These are phyloP conservation scores for Siphamia tubifer DNA, from an alignment of 2,113 vertebrate genomes.

Conservation along the genomic window DNA sequence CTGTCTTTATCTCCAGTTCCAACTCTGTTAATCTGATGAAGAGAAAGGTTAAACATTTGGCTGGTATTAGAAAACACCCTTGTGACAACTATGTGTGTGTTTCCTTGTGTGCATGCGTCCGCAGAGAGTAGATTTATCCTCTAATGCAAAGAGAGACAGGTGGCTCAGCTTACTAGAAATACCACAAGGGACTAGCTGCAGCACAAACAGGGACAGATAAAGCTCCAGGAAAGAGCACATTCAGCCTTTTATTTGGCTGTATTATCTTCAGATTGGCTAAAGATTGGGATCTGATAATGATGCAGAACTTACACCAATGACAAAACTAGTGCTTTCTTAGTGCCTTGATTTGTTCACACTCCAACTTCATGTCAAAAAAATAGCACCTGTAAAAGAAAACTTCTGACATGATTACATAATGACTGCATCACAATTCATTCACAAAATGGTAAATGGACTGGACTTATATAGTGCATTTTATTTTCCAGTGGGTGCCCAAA, in stretches of 20 bases:
- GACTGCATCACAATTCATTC: too few species aligned
- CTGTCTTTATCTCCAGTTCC: conserved; percentile 27
- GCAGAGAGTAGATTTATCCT: conserved; percentile 26
- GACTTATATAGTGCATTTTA: too few species aligned
- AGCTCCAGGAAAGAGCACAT: neutral
- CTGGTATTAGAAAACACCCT: conserved; percentile 38
- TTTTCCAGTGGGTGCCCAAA: too few species aligned
- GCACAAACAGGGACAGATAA: neutral
- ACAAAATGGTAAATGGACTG: too few species aligned
- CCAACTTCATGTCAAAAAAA: too few species aligned
- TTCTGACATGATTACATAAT: too few species aligned
- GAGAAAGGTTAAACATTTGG: conserved; percentile 66
- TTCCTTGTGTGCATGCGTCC: conserved; percentile 8
- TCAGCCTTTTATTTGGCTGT: neutral
- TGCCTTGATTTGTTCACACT: too few species aligned
- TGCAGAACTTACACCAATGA: neutral
- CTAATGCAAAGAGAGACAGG: conserved; percentile 28
- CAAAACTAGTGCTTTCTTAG: too few species aligned
- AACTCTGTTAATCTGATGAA: conserved; percentile 45
- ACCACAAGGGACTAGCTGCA: conserved; percentile 12
- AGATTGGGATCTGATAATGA: neutral
- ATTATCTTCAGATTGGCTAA: neutral
- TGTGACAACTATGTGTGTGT: conserved; percentile 29
- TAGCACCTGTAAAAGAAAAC: too few species aligned
- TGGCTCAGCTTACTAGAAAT: conserved; percentile 29